Evolutionary conservation across 2,113 vertebrate species (phyloP), one percentile per base, ranked within the genome.

Genomic region (Archilochus colubris): DNA sequence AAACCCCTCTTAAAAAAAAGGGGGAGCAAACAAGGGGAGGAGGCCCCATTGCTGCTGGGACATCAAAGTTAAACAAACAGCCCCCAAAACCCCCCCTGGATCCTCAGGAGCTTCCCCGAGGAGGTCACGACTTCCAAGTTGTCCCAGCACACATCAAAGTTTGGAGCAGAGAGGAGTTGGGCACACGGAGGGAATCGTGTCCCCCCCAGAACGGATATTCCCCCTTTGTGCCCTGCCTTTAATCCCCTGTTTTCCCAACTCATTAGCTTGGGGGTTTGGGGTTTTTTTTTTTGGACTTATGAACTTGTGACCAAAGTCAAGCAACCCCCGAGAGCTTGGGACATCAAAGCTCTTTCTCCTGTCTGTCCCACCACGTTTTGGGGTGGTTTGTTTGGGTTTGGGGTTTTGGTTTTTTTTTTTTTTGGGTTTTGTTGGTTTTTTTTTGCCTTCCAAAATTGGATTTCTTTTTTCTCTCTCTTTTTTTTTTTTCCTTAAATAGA

Each of bases 1-100:
- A n/a, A n/a, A n/a, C n/a, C n/a, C n/a, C n/a, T n/a, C n/a, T n/a
- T n/a, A n/a, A n/a, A 36, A 36, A 96, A 96, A 96, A 95, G 93
- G 93, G 98, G 36, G 36, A 36, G 36, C 96, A 98, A 99, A 99
- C 95, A 99, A 96, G 88, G 90, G 91, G 97, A 97, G 96, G 36
- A 36, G 36, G 36, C 36, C 97, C 97, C 44, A 93, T 88, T 87
- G 96, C 93, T 85, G 94, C 92, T 75, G 2, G 95, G 93, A 98
- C 98, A 99, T 99, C 99, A 99, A 99, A 99, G 99, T 97, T 98
- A 97, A 95, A 95, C 97, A 98, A 99, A 98, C 97, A 98, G 89
- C 68, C 40, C 31, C 27, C 36, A 36, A 36, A 5, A 73, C 79
- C 94, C 95, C 92, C 96, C 86, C 75, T n/a, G n/a, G n/a, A 30